Evolutionary conservation across 2,888 invertebrate species (phyloP).

Genomic region (Sipha maydis): DNA sequence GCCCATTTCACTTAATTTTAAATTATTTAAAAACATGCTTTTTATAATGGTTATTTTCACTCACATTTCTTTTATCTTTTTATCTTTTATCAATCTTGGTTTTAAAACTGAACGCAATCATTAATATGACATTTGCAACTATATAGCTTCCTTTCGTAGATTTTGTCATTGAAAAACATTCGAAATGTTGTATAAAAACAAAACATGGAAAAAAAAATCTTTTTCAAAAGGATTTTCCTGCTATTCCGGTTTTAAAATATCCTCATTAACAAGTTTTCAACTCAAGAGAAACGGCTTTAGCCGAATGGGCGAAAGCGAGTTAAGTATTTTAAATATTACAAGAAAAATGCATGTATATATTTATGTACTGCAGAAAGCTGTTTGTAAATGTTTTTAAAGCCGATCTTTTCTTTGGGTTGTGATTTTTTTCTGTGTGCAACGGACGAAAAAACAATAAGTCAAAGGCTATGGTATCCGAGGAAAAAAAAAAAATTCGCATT

Average conservation of each 20-base stretch:
- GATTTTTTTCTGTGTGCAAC: constrained; percentile 20
- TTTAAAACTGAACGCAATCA: constrained; percentile 53
- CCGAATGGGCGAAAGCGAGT: constrained; percentile 8
- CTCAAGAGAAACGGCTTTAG: constrained; percentile 28
- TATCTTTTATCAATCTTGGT: neutral
- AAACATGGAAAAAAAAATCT: neutral
- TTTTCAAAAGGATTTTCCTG: constrained; percentile 47
- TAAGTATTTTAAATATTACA: constrained; percentile 56
- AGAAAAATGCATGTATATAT: constrained; percentile 34
- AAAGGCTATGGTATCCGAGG: neutral
- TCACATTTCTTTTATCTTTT: constrained; percentile 23
- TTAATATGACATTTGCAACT: constrained; percentile 51
- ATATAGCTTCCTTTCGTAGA: neutral
- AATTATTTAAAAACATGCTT: constrained; percentile 1
- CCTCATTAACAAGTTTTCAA: constrained; percentile 53
- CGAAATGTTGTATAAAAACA: neutral
- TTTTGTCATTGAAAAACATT: constrained; percentile 28
- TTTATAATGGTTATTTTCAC: neutral
- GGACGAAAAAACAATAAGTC: constrained; percentile 44
- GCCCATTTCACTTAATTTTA: neutral
- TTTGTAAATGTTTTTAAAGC: constrained; percentile 51
- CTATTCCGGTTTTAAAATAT: constrained; percentile 48
- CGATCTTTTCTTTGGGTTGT: constrained; percentile 25
- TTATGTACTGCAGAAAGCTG: neutral
- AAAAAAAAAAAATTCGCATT: constrained; percentile 16